Base-by-base conservation (phyloP, 2,797 vertebrate species). In the Momotus momota region DNA sequence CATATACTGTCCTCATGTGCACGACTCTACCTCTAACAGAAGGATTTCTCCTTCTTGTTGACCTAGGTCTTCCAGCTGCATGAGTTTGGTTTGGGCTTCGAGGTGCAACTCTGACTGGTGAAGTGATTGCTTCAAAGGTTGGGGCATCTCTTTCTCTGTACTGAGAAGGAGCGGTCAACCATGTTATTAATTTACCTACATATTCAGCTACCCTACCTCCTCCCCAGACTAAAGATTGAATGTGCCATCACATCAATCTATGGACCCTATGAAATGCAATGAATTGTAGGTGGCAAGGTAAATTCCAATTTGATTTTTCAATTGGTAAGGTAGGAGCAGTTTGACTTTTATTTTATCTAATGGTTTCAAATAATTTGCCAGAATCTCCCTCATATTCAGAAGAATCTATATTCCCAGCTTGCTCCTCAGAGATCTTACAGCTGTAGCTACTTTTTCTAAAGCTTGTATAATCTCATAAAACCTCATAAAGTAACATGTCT, bases 131-230 rank as follows among this genome's bases (percentile, higher is more conserved):
- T 91, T 64, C 48, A 67, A 16, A 20, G 40, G 48, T 0, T 40
- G 27, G 25, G 22, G 18, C 11, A 80, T 29, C 26, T 57, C 7
- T 20, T 66, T 23, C 48, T 46, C 45, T 64, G 18, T 72, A 67
- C 14, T 79, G 35, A 79, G 57, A 58, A 49, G 20, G 17, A 43
- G n/a, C 14, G 22, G 58, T 10, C 49, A 81, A 51, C 2, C 20
- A 65, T 0, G 0, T 87, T 66, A 61, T 52, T 52, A 61, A 27
- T 60, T 75, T 29, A 82, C 18, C 9, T 45, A 75, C 0, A 0
- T 38, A 54, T 71, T 78, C 48, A 67, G 45, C 45, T 51, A 67
- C 20, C 25, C 57, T 52, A 48, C 9, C 49, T 78, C 49, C 51
- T 70, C 17, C 23, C 2, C 38, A 81, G 13, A 52, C 4, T 43